A percentile compares a stretch with the other conserved stretches of the same genome.
Evolutionary conservation across 2,888 invertebrate genomes (phyloP).

Genomic region (Archips xylosteana): DNA sequence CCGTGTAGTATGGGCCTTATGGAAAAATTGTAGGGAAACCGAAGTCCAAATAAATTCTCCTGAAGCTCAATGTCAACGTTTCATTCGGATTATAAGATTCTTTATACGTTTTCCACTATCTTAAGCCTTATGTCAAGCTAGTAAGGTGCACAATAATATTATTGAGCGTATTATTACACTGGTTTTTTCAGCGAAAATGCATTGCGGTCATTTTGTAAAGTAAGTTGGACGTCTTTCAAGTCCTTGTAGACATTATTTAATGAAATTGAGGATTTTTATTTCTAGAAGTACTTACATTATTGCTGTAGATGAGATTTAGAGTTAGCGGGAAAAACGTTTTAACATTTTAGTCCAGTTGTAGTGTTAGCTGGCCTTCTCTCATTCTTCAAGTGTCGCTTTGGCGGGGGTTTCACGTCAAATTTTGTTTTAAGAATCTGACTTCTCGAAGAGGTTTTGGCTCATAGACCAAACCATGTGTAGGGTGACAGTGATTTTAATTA

Average conservation of each 20-base stretch:
- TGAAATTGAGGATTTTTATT: conserved; percentile 1
- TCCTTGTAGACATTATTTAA: conserved; percentile 15
- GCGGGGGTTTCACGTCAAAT: no score
- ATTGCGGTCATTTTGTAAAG: conserved; percentile 22
- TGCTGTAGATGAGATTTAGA: not conserved
- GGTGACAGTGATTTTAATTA: no score
- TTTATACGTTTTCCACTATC: not conserved
- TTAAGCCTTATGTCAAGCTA: not conserved
- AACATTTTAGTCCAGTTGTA: no score
- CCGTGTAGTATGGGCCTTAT: no score
- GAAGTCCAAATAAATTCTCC: not conserved
- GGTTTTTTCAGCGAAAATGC: conserved; percentile 8
- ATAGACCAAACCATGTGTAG: no score
- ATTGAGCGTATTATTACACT: not conserved
- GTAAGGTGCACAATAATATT: not conserved
- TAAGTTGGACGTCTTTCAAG: conserved; percentile 12
- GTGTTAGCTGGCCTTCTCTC: no score
- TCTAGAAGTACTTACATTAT: not conserved
- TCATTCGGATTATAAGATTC: conserved; percentile 16
- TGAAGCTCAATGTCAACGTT: conserved; percentile 21
- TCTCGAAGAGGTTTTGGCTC: no score
- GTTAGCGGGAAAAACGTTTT: not conserved
- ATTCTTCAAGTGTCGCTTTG: no score
- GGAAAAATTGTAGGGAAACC: not conserved
- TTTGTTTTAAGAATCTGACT: no score